Conservation (phyloP, 64 coral and sea anemone species). For the Stichodactyla helianthus region DNA sequence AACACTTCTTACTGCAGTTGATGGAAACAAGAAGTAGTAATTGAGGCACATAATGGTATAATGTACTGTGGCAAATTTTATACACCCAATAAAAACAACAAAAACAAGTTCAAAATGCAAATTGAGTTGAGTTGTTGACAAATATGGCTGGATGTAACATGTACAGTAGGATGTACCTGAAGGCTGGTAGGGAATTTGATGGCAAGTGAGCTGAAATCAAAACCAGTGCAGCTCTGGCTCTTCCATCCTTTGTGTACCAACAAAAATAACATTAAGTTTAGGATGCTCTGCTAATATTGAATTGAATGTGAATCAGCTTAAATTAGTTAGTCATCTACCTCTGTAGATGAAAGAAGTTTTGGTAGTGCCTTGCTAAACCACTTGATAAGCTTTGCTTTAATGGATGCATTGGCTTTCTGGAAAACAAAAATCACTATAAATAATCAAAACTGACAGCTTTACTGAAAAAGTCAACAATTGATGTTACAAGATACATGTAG, state of each 20-base stretch:
- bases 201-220: slow-evolving; percentile 85
- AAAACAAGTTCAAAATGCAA: not conserved
- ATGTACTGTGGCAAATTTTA: no score
- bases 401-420: slow-evolving; percentile 70
- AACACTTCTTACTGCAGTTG: slow-evolving; percentile 57
- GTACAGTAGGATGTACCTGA: slow-evolving; percentile 46
- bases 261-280: not conserved
- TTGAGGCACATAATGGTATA: no score
- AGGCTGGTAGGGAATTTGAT: slow-evolving; percentile 38
- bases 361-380: slow-evolving; percentile 84
- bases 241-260: slow-evolving; percentile 34
- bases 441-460: no score
- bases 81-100: not conserved
- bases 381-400: slow-evolving; percentile 66
- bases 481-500: not conserved
- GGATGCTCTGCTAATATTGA: not conserved
- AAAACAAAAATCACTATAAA: not conserved
- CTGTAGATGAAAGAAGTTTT: slow-evolving; percentile 54
- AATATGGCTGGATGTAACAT: no score
- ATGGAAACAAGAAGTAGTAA: not conserved
- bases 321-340: slow-evolving; percentile 36
- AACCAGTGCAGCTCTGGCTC: slow-evolving; percentile 64
- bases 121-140: no score
- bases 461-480: no score
- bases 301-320: no score